Conservation (phyloP, 30 jellyfish, hydroid and myxozoan species). For the Hydra vulgaris region DNA sequence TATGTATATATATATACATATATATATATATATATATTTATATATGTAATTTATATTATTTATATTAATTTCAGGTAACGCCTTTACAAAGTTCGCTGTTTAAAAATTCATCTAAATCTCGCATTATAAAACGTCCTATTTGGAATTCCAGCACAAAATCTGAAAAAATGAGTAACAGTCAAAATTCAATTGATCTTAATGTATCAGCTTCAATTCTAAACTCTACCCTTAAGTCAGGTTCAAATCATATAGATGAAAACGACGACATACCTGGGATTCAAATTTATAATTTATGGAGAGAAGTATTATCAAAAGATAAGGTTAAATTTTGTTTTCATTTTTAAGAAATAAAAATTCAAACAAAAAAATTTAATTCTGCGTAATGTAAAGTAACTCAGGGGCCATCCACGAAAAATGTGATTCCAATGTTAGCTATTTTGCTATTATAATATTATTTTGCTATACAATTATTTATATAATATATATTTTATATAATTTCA, state of each 20-base stretch:
- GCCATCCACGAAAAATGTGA: no score
- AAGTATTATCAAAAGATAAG: slow-evolving; percentile 17
- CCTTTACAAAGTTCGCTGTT: not conserved
- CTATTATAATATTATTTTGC: no score
- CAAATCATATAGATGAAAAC: not conserved
- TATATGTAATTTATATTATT: no score
- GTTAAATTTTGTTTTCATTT: not conserved
- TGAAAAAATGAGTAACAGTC: not conserved
- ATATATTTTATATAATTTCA: no score
- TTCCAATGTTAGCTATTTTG: no score
- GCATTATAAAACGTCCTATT: not conserved
- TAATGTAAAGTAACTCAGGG: no score
- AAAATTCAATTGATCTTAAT: slow-evolving; percentile 11
- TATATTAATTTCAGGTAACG: not conserved
- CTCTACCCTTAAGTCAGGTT: not conserved
- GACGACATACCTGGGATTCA: slow-evolving; percentile 8
- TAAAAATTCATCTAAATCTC: not conserved
- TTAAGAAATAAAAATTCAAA: no score
- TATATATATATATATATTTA: no score
- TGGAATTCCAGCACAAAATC: slow-evolving; percentile 23
- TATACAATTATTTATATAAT: no score
- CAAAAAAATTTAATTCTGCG: no score
- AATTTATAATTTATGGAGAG: slow-evolving; percentile 9
- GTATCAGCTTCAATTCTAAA: not conserved
- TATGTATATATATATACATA: no score